Conservation (phyloP, 2,797 vertebrate genomes). For the Odontamblyopus lacepedii region DNA sequence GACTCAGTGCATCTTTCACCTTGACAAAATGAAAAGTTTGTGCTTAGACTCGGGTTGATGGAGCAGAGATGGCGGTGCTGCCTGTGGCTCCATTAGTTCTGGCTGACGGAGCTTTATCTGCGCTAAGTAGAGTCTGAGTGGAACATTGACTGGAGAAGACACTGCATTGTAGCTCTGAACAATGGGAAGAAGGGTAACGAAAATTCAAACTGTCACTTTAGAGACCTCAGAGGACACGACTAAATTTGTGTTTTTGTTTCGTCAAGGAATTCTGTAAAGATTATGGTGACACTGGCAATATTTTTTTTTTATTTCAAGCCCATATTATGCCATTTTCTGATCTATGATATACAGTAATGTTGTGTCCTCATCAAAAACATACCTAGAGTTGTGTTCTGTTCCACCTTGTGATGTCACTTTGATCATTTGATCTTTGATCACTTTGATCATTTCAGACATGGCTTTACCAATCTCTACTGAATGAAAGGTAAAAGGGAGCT, state of each 20-base stretch:
- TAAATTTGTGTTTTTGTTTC: neutral
- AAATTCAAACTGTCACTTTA: neutral
- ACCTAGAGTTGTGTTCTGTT: too few species aligned
- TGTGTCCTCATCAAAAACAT: too few species aligned
- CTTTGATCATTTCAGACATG: too few species aligned
- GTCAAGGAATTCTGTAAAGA: neutral
- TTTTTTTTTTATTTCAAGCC: neutral
- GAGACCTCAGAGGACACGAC: neutral
- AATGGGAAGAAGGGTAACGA: neutral
- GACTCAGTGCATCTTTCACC: conserved; percentile 54
- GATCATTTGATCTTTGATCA: too few species aligned
- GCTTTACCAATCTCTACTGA: too few species aligned
- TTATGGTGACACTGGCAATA: neutral
- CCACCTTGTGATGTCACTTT: too few species aligned
- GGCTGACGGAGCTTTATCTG: conserved; percentile 57
- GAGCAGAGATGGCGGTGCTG: conserved; percentile 22
- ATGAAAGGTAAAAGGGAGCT: too few species aligned
- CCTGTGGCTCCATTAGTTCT: conserved; percentile 65
- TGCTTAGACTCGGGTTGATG: conserved; percentile 30
- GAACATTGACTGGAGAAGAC: conserved; percentile 19
- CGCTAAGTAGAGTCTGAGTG: conserved; percentile 45
- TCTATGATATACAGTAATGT: too few species aligned
- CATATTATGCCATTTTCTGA: too few species aligned
- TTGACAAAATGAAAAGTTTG: conserved; percentile 33
- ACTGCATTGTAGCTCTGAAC: conserved; percentile 1